phyloP scores from a whole-genome alignment of 2,888 invertebrate species.

The Acrobasis repandana region DNA sequence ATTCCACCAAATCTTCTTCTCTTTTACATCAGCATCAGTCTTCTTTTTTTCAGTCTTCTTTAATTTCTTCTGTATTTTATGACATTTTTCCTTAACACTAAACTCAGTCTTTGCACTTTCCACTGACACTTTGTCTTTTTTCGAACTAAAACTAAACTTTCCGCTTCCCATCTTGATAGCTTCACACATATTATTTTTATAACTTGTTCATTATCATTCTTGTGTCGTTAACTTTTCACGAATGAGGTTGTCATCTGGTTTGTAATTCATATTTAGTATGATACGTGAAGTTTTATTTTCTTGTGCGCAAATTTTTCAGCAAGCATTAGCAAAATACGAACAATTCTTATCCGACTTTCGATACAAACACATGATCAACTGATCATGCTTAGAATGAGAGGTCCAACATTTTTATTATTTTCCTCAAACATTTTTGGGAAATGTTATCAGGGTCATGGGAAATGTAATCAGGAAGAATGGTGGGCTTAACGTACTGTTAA shows the following conservation, averaged over 20 bases:
- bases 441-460: no score
- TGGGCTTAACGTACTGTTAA: no score
- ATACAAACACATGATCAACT: no score
- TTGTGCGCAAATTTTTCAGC: no score
- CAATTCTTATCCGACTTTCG: no score
- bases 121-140: conserved; percentile 72
- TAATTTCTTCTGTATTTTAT: conserved; percentile 75
- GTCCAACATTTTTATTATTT: no score
- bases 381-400: no score
- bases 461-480: no score
- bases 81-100: conserved; percentile 78
- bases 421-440: no score
- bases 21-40: conserved; percentile 66
- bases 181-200: conserved; percentile 49
- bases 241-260: conserved; percentile 44
- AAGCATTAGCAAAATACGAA: no score
- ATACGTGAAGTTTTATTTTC: conserved; percentile 26
- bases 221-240: conserved; percentile 27
- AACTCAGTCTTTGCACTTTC: conserved; percentile 67
- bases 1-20: conserved; percentile 80
- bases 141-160: conserved; percentile 67
- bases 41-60: conserved; percentile 78
- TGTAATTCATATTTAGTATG: conserved; percentile 52
- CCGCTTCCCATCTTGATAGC: conserved; percentile 74
- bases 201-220: conserved; percentile 26